Base-by-base conservation (phyloP, 2,113 vertebrate species). In the Procavia capensis region DNA sequence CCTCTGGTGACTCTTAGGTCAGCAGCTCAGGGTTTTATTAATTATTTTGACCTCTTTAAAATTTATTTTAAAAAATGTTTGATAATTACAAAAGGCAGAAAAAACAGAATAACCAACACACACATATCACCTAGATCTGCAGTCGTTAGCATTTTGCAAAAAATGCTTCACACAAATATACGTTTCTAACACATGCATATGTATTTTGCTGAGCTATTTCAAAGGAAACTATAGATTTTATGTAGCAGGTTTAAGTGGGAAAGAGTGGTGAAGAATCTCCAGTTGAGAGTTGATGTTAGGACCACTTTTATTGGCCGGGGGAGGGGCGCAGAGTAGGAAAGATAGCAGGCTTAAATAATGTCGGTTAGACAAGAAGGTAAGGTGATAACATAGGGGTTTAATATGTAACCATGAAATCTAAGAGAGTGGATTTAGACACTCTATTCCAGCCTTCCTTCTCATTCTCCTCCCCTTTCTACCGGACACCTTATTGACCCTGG, bases 261-360 rank as follows among this genome's bases (percentile, higher is more conserved):
- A 6, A 27, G n/a, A 50, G 39, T 29, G 6, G 19, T 79, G 9
- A 9, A 34, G 34, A 7, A n/a, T 64, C 34, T 64, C 10, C 14
- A 50, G 11, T 54, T 2, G 22, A n/a, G 31, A 88, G 34, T 3
- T 25, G 45, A 57, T 43, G 2, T n/a, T 47, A 88, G 41, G 43
- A 47, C 2, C 4, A 6, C 0, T 0, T 25, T 24, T 11, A 4
- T 27, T n/a, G n/a, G n/a, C n/a, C n/a, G n/a, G n/a, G n/a, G n/a
- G n/a, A n/a, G n/a, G n/a, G n/a, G n/a, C n/a, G 4, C 61, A 80
- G 61, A 2, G 6, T 43, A 78, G 19, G 54, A 79, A 75, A 82
- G 79, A 74, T 64, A 79, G 9, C 16, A 45, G 85, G 43, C 86
- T 66, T 64, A 64, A 78, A 27, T 9, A 25, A 36, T 41, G 68